Evolutionary conservation across 2,113 vertebrate species (phyloP), one percentile per base, ranked within the genome.

Genomic region (Embiotoca jacksoni): DNA sequence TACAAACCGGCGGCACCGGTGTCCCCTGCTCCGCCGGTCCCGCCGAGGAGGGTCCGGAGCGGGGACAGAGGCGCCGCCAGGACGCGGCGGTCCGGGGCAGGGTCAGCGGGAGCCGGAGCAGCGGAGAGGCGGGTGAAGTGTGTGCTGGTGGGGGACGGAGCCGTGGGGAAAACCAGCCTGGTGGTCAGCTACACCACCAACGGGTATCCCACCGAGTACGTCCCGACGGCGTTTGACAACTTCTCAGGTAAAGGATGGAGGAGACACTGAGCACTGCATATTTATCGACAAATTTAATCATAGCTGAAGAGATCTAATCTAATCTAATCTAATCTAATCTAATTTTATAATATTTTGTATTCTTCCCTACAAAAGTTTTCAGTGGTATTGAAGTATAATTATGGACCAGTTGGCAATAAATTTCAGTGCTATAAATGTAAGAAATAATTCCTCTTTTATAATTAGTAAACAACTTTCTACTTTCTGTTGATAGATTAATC

Each of bases 101-200:
- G 61, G 54, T 36, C 49, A 31, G 56, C 61, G 13, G 46, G 90
- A 83, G 58, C 68, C 3, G 92, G 90, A 2, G 93, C 90, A 5
- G 91, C 91, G 36, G 94, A 96, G 89, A 93, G 94, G 71, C 94
- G 94, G 89, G 93, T 96, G 81, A 97, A 97, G 93, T 97, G 97
- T 63, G 97, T 98, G 41, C 93, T 98, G 68, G 95, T 98, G 3
- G 97, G 97, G 0, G 97, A 98, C 92, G 97, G 97, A 88, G 97
- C 97, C 0, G 97, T 98, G 83, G 97, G 97, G 47, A 98, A 98
- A 89, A 98, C 97, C 35, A 98, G 97, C 92, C 89, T 98, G 81
- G 96, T 98, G 83, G 96, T 98, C 82, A 98, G 97, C 90, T 98
- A 98, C 91, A 98, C 97, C 79, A 98, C 97, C 74, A 98, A 98